Evolutionary conservation across 2,797 vertebrate genomes (phyloP).

Genomic region (Megaceryle alcyon): DNA sequence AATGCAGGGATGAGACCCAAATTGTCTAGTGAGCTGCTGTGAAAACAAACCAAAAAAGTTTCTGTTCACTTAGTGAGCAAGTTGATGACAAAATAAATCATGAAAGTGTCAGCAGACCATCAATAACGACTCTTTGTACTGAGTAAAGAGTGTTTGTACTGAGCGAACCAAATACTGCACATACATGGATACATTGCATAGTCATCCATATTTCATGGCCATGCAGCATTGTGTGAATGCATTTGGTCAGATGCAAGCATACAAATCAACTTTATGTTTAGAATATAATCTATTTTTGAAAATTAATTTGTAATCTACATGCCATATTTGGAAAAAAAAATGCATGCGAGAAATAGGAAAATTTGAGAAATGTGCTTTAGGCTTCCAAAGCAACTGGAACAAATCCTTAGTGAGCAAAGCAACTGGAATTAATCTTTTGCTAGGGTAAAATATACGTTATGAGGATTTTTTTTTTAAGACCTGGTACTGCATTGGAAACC

Average conservation of each 20-base stretch:
- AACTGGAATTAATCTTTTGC: neutral
- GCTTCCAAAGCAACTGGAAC: neutral
- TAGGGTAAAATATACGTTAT: neutral
- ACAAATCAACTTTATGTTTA: neutral
- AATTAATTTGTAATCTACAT: neutral
- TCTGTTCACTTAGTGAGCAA: neutral
- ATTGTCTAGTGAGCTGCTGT: neutral
- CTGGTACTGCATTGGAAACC: neutral
- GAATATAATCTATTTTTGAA: neutral
- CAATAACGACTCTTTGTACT: neutral
- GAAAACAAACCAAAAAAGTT: neutral
- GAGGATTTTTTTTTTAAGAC: neutral
- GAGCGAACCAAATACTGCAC: neutral
- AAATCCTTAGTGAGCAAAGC: neutral
- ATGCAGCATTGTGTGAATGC: neutral
- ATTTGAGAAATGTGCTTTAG: neutral
- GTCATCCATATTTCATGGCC: neutral
- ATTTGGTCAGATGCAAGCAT: rapidly evolving
- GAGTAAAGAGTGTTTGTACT: slow-evolving; percentile 30
- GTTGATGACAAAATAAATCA: slow-evolving; percentile 1
- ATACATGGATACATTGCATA: neutral
- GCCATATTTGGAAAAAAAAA: neutral
- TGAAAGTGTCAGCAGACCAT: neutral
- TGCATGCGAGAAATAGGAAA: neutral
- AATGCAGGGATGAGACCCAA: neutral